Evolutionary conservation across 2,113 vertebrate genomes (phyloP), one percentile per base, ranked within the genome.

Genomic region (Platycercus adscitus): DNA sequence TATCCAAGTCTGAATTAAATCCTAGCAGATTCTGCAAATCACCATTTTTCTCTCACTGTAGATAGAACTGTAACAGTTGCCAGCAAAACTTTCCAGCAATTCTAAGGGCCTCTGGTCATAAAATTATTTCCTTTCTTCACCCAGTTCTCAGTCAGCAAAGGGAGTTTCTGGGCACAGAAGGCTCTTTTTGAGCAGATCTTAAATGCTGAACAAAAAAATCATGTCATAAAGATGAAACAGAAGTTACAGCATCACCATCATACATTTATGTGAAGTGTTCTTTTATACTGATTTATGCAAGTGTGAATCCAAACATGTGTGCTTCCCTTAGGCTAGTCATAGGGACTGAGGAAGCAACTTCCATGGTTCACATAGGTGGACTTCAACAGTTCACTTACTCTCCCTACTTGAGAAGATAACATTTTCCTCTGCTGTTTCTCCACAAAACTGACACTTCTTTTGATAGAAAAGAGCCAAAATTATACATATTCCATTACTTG

Each of bases 151-250:
- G 50, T 52, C 89, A 95, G 47, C 17, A 88, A 93, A 91, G n/a
- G 13, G 31, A 78, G 31, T 61, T 95, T 85, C 81, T 94, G 87
- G 35, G 56, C 28, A 82, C n/a, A 95, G 69, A 11, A 86, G 33
- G 44, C 14, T 77, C 52, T 81, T 84, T 86, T 55, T 58, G 37
- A 90, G 63, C 24, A 87, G 39, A 85, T 50, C 58, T 81, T 82
- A 88, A 65, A 17, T 85, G 53, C 53, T 88, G 58, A 96, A 46
- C 10, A 41, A 88, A 86, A 77, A 90, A 70, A 20, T 23, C 4
- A 77, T 53, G 56, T 55, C 49, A 55, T 53, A 92, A 95, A 95
- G 61, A 39, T 80, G 61, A 91, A 96, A 91, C 39, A 91, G 63
- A 84, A 80, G 69, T 75, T 80, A 92, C 52, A 90, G 41, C 53